Evolutionary conservation across 2,797 vertebrate genomes (phyloP).

Genomic region (Tinamus major): DNA sequence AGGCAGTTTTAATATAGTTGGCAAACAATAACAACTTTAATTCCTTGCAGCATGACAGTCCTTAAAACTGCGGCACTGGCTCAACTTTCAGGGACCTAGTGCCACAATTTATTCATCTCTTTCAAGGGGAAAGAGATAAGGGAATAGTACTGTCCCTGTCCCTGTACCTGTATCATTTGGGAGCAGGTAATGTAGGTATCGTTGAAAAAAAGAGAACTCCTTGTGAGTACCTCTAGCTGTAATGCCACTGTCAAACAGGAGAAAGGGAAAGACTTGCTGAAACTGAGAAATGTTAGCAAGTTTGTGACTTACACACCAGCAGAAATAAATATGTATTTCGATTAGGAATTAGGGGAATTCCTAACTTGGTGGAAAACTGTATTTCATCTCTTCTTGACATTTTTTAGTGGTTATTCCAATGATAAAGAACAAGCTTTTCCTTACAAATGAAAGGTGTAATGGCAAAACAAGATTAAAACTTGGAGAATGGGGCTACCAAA

Average conservation of each 20-base stretch:
- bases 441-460: neutral
- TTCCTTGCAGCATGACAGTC: neutral
- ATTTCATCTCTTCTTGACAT: neutral
- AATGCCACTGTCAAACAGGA: neutral
- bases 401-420: neutral
- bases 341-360: neutral
- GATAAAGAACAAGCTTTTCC: neutral
- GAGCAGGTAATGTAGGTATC: neutral
- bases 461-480: neutral
- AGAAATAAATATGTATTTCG: neutral
- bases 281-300: neutral
- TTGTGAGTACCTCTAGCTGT: accelerated
- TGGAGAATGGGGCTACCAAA: neutral
- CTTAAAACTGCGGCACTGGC: neutral
- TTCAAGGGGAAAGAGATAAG: neutral
- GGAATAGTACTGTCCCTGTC: neutral
- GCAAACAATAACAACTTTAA: neutral
- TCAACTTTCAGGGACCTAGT: neutral
- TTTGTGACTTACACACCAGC: neutral
- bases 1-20: neutral
- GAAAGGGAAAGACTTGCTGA: neutral
- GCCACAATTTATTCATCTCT: neutral
- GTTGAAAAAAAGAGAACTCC: neutral
- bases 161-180: accelerated
- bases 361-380: neutral